Evolutionary conservation across 2,888 invertebrate species (phyloP).

Genomic region (Lycocerus yunnanus): DNA sequence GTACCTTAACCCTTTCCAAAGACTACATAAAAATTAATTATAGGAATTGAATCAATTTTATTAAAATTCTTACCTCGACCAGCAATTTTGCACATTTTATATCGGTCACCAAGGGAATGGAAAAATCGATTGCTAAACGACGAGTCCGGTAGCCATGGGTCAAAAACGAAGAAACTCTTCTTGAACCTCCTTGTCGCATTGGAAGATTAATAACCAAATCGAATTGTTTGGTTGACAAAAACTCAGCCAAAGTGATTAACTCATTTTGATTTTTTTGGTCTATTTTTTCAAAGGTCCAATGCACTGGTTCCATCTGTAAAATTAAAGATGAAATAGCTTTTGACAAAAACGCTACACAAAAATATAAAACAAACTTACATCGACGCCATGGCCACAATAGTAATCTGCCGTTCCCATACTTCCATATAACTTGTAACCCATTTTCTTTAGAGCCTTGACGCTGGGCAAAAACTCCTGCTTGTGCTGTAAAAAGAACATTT

Average conservation of each 20-base stretch:
- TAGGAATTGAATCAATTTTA: neutral
- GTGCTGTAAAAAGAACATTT: constrained; percentile 65
- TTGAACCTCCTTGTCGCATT: constrained; percentile 87
- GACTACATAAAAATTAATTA: constrained; percentile 60
- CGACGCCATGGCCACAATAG: constrained; percentile 89
- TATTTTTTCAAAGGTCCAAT: constrained; percentile 96
- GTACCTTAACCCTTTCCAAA: constrained; percentile 64
- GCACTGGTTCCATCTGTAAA: constrained; percentile 86
- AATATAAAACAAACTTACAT: no score
- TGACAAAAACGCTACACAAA: no score
- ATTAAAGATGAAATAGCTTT: neutral
- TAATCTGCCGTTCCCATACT: constrained; percentile 99
- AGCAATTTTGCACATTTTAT: constrained; percentile 97
- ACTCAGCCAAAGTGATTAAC: constrained; percentile 86
- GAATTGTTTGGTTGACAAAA: constrained; percentile 90
- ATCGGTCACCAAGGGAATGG: constrained; percentile 96
- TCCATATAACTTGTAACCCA: constrained; percentile 95
- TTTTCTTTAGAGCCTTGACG: constrained; percentile 78
- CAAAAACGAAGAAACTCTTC: constrained; percentile 92
- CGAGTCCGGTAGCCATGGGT: constrained; percentile 96
- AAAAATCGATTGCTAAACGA: constrained; percentile 95
- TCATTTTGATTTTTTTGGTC: constrained; percentile 78
- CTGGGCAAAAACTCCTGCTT: constrained; percentile 89
- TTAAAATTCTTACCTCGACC: constrained; percentile 70
- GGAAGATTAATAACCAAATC: constrained; percentile 98